Percentiles rank a stretch among this genome's conserved stretches.
phyloP scores from a whole-genome alignment of 2,888 invertebrate species.

The Caenorhabditis imperialis region DNA sequence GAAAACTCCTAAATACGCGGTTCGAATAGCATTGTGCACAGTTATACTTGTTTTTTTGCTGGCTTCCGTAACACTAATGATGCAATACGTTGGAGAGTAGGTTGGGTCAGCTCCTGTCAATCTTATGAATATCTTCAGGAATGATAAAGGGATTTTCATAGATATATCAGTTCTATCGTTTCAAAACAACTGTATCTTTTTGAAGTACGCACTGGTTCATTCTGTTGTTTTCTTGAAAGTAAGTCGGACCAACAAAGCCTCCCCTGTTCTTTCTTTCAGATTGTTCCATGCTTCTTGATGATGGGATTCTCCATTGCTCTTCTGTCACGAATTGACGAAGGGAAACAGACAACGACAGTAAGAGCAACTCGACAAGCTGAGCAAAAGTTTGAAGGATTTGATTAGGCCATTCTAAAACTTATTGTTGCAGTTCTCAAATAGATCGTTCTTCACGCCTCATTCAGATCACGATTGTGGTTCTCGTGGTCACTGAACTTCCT shows the following conservation, averaged over 20 bases:
- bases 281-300: conserved; percentile 26
- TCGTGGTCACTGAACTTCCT: conserved; percentile 11
- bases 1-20: conserved; percentile 33
- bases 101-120: no score
- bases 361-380: neutral
- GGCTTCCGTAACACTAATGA: conserved; percentile 13
- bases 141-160: conserved; percentile 23
- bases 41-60: conserved; percentile 19
- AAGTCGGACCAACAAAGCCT: no score
- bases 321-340: conserved; percentile 12
- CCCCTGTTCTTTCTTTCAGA: no score
- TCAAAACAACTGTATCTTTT: conserved; percentile 15
- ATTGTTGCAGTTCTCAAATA: conserved; percentile 2
- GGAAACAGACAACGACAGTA: conserved; percentile 22
- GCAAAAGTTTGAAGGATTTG: no score
- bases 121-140: conserved; percentile 5
- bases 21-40: conserved; percentile 6
- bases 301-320: conserved; percentile 4
- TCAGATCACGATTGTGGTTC: conserved; percentile 5
- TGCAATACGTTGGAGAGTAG: conserved; percentile 25
- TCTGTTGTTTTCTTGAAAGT: conserved; percentile 25
- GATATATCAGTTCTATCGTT: conserved; percentile 26
- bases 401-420: no score
- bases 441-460: conserved; percentile 13
- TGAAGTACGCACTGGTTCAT: conserved; percentile 12